A percentile compares a stretch with the other conserved stretches of the same genome.
phyloP scores from a whole-genome alignment of 2,113 vertebrate species.

The Vombatus ursinus region DNA sequence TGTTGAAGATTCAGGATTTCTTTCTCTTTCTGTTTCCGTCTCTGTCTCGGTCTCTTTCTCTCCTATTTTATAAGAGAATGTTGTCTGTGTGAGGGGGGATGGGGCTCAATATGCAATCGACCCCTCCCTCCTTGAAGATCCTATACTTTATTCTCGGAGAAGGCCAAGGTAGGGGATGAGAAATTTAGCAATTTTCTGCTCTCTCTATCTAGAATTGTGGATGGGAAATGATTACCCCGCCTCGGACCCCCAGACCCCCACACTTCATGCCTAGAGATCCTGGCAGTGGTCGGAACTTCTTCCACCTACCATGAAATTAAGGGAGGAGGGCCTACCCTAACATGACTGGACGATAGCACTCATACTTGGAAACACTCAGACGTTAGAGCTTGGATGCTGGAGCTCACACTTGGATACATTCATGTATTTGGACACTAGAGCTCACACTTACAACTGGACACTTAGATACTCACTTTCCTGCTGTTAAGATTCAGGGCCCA shows the following conservation, averaged over 20 bases:
- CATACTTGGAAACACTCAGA: background rate
- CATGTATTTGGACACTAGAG: background rate
- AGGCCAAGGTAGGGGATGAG: background rate
- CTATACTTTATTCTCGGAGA: background rate
- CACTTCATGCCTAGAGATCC: background rate
- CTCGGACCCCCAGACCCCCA: background rate
- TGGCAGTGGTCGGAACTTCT: background rate
- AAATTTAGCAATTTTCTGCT: background rate
- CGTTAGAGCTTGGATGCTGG: background rate
- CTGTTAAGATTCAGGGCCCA: constrained; percentile 19
- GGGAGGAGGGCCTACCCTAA: background rate
- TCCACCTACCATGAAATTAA: background rate
- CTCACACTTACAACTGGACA: background rate
- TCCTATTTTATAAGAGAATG: constrained; percentile 51
- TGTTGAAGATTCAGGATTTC: constrained; percentile 80
- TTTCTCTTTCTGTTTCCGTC: constrained; percentile 69
- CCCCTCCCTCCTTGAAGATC: background rate
- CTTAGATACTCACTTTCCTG: constrained; percentile 2
- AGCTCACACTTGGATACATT: background rate
- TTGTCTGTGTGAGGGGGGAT: constrained; percentile 48
- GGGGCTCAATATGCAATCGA: background rate
- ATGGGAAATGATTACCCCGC: background rate
- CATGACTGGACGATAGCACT: background rate
- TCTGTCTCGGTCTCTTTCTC: constrained; percentile 54
- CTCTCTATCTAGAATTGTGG: background rate